Conservation (phyloP, 2,113 vertebrate genomes). For the Tursiops truncatus region DNA sequence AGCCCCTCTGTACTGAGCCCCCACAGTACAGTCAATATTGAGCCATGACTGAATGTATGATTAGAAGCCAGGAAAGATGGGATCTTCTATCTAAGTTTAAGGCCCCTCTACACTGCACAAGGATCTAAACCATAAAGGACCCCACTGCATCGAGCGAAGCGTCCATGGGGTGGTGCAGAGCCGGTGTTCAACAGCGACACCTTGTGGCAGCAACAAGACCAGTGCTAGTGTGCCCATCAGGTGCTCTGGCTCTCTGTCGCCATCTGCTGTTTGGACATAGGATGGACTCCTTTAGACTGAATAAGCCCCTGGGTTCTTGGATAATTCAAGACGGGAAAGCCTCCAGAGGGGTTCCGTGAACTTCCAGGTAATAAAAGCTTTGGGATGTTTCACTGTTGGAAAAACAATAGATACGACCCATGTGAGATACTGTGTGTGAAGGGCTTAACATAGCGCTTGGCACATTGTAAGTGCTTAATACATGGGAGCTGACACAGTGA, state of each 20-base stretch:
- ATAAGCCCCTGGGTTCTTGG: neutral
- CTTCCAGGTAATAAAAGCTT: neutral
- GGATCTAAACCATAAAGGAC: too few species aligned
- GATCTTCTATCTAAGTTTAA: neutral
- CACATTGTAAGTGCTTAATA: neutral
- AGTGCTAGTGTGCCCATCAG: accelerated
- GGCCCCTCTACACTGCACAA: too few species aligned
- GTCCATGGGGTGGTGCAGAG: accelerated
- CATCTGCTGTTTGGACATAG: neutral
- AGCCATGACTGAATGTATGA: neutral
- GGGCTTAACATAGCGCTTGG: neutral
- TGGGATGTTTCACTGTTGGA: neutral
- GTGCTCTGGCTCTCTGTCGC: neutral
- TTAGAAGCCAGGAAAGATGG: neutral
- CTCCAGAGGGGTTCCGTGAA: neutral
- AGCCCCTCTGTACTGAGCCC: neutral
- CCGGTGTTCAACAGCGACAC: neutral
- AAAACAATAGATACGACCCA: neutral
- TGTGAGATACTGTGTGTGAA: neutral
- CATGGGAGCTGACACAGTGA: neutral
- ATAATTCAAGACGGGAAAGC: neutral
- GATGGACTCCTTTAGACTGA: neutral
- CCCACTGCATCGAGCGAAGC: accelerated
- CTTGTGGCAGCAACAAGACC: neutral
- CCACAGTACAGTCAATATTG: accelerated